Conservation (phyloP, 2,888 invertebrate species). For the Drosophila sordidapex region DNA sequence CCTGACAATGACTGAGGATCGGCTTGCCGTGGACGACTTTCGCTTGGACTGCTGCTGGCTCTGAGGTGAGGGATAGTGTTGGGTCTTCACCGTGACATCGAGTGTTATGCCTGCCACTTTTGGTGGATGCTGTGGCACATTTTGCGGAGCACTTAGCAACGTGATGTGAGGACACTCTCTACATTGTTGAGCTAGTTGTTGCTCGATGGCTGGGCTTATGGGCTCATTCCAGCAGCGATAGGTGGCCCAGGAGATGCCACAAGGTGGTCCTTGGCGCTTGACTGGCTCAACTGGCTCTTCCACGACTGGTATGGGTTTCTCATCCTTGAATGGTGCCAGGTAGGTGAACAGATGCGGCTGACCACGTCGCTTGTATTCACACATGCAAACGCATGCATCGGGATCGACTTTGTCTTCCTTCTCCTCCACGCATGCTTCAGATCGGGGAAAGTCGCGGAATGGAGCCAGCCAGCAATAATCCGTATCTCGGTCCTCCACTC, state of each 20-base stretch:
- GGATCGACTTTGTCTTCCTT: neutral
- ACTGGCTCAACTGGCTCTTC: neutral
- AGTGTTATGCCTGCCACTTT: conserved; percentile 1
- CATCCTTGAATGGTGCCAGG: conserved; percentile 43
- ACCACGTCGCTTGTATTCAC: conserved; percentile 45
- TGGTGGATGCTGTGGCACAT: neutral
- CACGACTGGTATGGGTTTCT: neutral
- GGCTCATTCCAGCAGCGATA: conserved; percentile 57
- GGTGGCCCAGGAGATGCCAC: conserved; percentile 45
- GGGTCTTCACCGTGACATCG: conserved; percentile 40
- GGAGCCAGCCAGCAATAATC: conserved; percentile 68
- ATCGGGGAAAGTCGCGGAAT: conserved; percentile 36
- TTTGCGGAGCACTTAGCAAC: conserved; percentile 3
- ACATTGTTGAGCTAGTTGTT: neutral
- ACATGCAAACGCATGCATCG: conserved; percentile 54
- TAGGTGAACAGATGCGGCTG: conserved; percentile 63
- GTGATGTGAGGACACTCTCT: conserved; percentile 14
- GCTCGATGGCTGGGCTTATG: fast-evolving
- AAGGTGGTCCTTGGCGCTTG: conserved; percentile 30
- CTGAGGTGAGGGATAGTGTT: conserved; percentile 21
- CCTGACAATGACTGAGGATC: conserved; percentile 3
- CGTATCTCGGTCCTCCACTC: conserved; percentile 65
- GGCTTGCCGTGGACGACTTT: neutral
- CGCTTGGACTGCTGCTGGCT: neutral
- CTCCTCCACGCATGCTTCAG: neutral